Evolutionary conservation across 2,797 vertebrate species (phyloP), one percentile per base, ranked within the genome.

Genomic region (Bovichtus diacanthus): DNA sequence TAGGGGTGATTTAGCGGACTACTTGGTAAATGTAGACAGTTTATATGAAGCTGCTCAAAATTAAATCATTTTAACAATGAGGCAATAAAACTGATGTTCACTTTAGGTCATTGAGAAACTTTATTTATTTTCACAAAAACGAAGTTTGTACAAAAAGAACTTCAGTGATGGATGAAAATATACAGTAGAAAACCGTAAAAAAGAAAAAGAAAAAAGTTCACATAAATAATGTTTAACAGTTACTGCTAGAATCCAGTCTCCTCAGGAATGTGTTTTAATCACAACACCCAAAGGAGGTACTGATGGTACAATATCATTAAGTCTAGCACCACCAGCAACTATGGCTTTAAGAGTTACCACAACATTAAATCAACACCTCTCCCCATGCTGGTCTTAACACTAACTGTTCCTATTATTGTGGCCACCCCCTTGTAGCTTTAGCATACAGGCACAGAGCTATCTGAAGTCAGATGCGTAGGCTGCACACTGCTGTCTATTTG

Each of bases 101-200:
- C 69, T 81, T 86, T 46, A 61, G 71, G 74, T 83, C 74, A 59
- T 58, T 50, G 69, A 74, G 65, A 77, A 78, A 72, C 65, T 66
- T 49, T 75, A 83, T 90, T 90, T 73, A 87, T 90, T 89, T 90
- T 87, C 19, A 36, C 73, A 72, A 93, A 90, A 90, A 81, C 36
- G 16, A 74, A 69, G 39, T 93, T 94, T 92, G 83, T 93, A 92
- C 74, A 93, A 95, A n/a, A 94, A 94, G 70, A 74, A 78, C 80
- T 89, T 93, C 89, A 85, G 84, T 88, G 65, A 76, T 73, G 51
- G 56, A 80, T 76, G 78, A 86, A 92, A 84, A 87, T 70, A 51
- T 67, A 70, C 65, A 67, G 67, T 84, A 79, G 49, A 88, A 91
- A 85, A 80, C 25, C 8, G 5, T 61, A 47, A 78, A 66, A n/a